These are phyloP conservation scores for Glossosoma conforme DNA, from an alignment of 1,140 invertebrate genomes.

Conservation along the genomic window DNA sequence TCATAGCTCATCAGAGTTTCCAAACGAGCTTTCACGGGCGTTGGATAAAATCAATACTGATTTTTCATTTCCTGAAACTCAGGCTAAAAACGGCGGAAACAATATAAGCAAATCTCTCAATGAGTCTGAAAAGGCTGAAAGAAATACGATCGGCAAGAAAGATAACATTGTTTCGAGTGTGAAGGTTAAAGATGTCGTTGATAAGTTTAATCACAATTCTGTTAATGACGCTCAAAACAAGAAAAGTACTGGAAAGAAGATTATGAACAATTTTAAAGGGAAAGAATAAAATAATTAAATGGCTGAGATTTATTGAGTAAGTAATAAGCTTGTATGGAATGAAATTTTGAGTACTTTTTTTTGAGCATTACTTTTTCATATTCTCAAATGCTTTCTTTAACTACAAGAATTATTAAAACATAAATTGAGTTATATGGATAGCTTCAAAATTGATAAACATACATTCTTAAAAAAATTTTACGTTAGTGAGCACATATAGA, in stretches of 20 bases:
- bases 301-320: neutral
- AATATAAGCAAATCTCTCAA: slow-evolving; percentile 3
- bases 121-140: slow-evolving; percentile 1
- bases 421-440: too few species aligned
- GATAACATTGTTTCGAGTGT: slow-evolving; percentile 44
- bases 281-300: slow-evolving; percentile 18
- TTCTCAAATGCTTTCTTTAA: too few species aligned
- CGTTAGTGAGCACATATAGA: too few species aligned
- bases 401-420: too few species aligned
- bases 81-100: slow-evolving; percentile 25
- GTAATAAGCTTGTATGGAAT: too few species aligned
- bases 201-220: slow-evolving; percentile 43
- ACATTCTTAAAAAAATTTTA: too few species aligned
- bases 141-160: neutral
- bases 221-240: slow-evolving; percentile 11
- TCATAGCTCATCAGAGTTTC: slow-evolving; percentile 26
- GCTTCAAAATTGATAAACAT: too few species aligned
- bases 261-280: slow-evolving; percentile 14
- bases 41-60: slow-evolving; percentile 12
- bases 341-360: too few species aligned
- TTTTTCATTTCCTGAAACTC: slow-evolving; percentile 4
- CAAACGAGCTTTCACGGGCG: slow-evolving; percentile 13
- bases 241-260: slow-evolving; percentile 12
- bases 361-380: too few species aligned
- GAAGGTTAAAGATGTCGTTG: slow-evolving; percentile 47